Percentiles rank a stretch among this genome's conserved stretches.
These are phyloP conservation scores for Carettochelys insculpta DNA, from an alignment of 2,113 vertebrate species.

Conservation along the genomic window DNA sequence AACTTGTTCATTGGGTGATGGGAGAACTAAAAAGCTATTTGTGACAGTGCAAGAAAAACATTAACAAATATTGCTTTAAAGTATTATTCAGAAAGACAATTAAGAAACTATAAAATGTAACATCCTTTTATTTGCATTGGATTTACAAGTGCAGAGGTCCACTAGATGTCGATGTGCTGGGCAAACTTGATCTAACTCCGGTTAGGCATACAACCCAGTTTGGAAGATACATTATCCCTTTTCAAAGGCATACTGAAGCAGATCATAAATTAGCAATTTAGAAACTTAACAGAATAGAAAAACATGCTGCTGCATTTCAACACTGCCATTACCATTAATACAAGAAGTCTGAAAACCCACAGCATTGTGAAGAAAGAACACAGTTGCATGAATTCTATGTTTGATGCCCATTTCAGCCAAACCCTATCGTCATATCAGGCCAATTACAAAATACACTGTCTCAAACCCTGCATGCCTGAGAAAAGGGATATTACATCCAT, in stretches of 20 bases:
- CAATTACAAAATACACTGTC: conserved; percentile 43
- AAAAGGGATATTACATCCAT: conserved; percentile 75
- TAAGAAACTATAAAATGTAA: conserved; percentile 80
- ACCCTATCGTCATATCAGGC: conserved; percentile 11
- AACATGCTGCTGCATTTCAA: conserved; percentile 64
- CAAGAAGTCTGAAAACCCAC: not conserved
- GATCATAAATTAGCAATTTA: conserved; percentile 74
- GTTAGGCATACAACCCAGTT: conserved; percentile 67
- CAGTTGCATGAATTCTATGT: no score
- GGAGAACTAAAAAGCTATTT: conserved; percentile 67
- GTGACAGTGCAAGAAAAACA: conserved; percentile 78
- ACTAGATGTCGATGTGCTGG: conserved; percentile 71
- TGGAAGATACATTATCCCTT: conserved; percentile 77
- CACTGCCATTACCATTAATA: conserved; percentile 61
- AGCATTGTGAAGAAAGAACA: not conserved
- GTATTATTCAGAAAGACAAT: conserved; percentile 79
- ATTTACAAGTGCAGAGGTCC: conserved; percentile 81
- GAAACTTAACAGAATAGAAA: conserved; percentile 73
- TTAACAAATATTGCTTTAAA: conserved; percentile 82
- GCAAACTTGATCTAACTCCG: conserved; percentile 75
- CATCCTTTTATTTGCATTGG: conserved; percentile 81
- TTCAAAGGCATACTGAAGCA: conserved; percentile 78
- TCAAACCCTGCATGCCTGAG: conserved; percentile 58
- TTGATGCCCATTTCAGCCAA: conserved; percentile 51
- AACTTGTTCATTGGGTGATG: conserved; percentile 60